These are phyloP conservation scores for Lordiphosa stackelbergi DNA, from an alignment of 1,140 invertebrate species.

Conservation along the genomic window DNA sequence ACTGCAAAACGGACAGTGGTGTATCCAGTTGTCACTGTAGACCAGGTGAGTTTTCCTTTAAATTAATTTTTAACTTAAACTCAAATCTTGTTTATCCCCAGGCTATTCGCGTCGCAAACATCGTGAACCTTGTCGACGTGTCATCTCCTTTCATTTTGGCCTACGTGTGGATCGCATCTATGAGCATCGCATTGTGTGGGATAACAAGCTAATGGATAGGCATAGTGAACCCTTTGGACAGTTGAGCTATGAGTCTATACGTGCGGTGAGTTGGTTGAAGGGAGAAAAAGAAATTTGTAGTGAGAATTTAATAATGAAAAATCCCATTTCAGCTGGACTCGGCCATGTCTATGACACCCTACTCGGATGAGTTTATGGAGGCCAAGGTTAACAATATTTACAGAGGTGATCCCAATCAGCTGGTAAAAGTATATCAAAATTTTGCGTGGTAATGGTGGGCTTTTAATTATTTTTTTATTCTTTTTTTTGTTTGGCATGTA, in stretches of 20 bases:
- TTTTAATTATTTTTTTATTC: too few species aligned
- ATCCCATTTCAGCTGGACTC: conserved; percentile 85
- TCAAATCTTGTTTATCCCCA: not conserved
- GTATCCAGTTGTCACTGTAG: conserved; percentile 95
- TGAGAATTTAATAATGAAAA: not conserved
- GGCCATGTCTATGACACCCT: conserved; percentile 92
- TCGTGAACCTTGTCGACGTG: conserved; percentile 87
- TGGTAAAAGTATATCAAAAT: too few species aligned
- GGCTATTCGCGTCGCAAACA: conserved; percentile 89
- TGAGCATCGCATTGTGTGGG: conserved; percentile 87
- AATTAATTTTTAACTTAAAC: too few species aligned
- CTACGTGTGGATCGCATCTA: conserved; percentile 90
- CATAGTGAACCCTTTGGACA: conserved; percentile 89
- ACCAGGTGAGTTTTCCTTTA: conserved; percentile 79
- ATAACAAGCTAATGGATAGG: conserved; percentile 83
- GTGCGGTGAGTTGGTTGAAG: conserved; percentile 83
- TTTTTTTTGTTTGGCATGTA: too few species aligned
- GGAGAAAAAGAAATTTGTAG: too few species aligned
- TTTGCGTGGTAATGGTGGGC: too few species aligned
- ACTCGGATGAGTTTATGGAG: conserved; percentile 90
- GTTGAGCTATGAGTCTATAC: conserved; percentile 88
- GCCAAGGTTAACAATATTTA: conserved; percentile 90
- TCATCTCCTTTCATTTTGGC: conserved; percentile 88
- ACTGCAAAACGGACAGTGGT: conserved; percentile 90
- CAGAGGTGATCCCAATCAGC: conserved; percentile 82